Conservation (phyloP, 1,140 invertebrate species). For the Drosophila lowei region DNA sequence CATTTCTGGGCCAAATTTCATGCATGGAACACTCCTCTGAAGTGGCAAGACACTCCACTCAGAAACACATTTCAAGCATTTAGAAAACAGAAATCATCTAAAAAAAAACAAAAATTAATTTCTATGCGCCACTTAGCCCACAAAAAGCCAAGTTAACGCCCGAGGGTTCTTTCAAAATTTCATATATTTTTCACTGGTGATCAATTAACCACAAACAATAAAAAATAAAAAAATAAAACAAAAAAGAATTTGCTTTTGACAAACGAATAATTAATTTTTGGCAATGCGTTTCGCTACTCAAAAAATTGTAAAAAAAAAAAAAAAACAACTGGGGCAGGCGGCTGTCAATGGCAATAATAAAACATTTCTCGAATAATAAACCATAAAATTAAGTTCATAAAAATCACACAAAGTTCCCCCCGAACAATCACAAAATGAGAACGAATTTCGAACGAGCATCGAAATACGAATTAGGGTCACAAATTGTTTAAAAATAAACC, state of each 20-base stretch:
- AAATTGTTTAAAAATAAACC: constrained; percentile 42
- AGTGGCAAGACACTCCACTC: constrained; percentile 15
- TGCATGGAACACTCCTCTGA: constrained; percentile 48
- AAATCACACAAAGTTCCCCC: background rate
- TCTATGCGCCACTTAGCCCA: constrained; percentile 36
- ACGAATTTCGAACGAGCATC: constrained; percentile 12
- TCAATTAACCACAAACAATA: constrained; percentile 40
- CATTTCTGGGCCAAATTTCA: constrained; percentile 34
- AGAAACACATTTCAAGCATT: constrained; percentile 28
- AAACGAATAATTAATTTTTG: constrained; percentile 43
- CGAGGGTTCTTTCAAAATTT: constrained; percentile 21
- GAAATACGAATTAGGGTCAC: constrained; percentile 45
- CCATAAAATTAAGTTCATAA: constrained; percentile 4
- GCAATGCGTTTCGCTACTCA: constrained; percentile 16
- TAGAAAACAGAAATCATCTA: background rate
- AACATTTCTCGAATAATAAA: constrained; percentile 22
- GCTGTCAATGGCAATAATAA: constrained; percentile 24
- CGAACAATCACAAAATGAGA: constrained; percentile 1
- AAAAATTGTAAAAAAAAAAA: constrained; percentile 5
- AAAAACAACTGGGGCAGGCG: constrained; percentile 4
- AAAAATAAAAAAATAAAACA: too few species aligned
- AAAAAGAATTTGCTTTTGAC: constrained; percentile 32
- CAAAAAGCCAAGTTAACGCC: constrained; percentile 33
- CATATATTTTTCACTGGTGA: constrained; percentile 25
- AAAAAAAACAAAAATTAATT: constrained; percentile 11